phyloP scores from a whole-genome alignment of 2,888 invertebrate genomes.

The Diaphora mendica region DNA sequence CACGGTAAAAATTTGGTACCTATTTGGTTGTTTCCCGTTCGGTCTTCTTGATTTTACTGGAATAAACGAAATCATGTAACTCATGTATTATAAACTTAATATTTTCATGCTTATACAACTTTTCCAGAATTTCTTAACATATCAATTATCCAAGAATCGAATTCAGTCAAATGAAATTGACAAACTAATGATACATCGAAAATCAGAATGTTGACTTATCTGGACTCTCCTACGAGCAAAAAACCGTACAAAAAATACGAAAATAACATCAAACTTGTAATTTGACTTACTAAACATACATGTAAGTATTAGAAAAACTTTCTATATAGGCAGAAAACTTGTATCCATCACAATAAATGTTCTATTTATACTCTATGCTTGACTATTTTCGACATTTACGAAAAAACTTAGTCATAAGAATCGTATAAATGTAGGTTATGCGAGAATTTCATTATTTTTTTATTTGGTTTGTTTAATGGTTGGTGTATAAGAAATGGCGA shows the following conservation, averaged over 20 bases:
- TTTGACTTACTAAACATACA: neutral
- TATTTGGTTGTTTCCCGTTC: too few species aligned
- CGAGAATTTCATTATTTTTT: slow-evolving; percentile 2
- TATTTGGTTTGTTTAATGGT: neutral
- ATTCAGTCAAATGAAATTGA: neutral
- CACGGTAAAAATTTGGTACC: too few species aligned
- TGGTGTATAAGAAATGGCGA: neutral
- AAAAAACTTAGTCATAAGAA: neutral
- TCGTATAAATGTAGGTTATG: neutral
- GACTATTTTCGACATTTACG: neutral
- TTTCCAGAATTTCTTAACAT: neutral
- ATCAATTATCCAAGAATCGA: neutral
- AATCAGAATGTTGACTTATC: neutral
- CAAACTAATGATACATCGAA: neutral
- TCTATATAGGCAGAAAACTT: neutral
- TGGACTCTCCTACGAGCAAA: neutral
- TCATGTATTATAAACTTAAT: too few species aligned
- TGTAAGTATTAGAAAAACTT: neutral
- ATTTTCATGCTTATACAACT: too few species aligned
- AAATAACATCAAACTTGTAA: neutral
- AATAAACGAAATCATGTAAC: too few species aligned
- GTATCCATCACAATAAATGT: neutral
- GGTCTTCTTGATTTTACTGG: too few species aligned
- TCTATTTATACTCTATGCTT: neutral
- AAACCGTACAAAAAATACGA: neutral